Conservation (phyloP, 92 coral and sea anemone species). For the Epizoanthus rinbou region DNA sequence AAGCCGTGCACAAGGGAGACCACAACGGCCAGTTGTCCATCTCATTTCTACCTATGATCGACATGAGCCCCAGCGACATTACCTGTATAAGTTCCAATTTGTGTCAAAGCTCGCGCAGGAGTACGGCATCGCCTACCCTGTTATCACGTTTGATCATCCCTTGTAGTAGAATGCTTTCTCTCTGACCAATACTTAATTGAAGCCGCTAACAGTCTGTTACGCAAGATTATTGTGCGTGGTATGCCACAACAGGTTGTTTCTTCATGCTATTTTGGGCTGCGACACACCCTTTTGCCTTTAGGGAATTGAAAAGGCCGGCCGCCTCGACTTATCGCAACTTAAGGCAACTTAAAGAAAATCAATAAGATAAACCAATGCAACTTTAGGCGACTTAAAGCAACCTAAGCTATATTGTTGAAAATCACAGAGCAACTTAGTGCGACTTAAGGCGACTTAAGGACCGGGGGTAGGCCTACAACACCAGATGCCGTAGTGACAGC, state of each 20-base stretch:
- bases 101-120: constrained; percentile 19
- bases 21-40: constrained; percentile 53
- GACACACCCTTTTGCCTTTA: too few relatives aligned
- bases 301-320: too few relatives aligned
- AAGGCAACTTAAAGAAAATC: too few relatives aligned
- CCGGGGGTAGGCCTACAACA: constrained; percentile 24
- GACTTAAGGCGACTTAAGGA: too few relatives aligned
- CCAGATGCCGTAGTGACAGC: not conserved
- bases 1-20: constrained; percentile 14
- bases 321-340: too few relatives aligned
- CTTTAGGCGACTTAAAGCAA: too few relatives aligned
- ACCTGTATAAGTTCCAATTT: constrained; percentile 40
- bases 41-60: constrained; percentile 34
- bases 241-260: too few relatives aligned
- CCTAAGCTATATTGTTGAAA: too few relatives aligned
- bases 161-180: constrained; percentile 48
- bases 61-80: constrained; percentile 5
- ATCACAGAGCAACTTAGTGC: too few relatives aligned
- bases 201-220: constrained; percentile 13
- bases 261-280: too few relatives aligned
- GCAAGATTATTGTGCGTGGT: constrained; percentile 31
- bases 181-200: constrained; percentile 16
- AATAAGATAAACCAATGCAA: too few relatives aligned
- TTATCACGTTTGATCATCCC: constrained; percentile 53
- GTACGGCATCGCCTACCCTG: constrained; percentile 4